Conservation (phyloP, 2,113 vertebrate species). For the Archocentrus centrarchus region DNA sequence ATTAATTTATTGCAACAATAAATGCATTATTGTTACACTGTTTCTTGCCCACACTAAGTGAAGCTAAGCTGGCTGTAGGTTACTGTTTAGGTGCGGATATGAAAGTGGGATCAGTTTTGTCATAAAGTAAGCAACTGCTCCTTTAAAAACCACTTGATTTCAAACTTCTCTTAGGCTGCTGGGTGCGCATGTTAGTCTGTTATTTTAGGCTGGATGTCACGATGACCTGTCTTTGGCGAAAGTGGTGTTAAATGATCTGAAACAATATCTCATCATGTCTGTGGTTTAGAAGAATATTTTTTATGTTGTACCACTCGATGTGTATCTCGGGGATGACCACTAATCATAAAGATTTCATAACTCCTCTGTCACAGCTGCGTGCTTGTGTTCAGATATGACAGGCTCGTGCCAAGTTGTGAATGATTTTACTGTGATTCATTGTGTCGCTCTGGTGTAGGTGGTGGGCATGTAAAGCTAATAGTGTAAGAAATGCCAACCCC, state of each 20-base stretch:
- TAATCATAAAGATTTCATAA: conserved; percentile 12
- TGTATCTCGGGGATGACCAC: conserved; percentile 24
- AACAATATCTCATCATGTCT: not conserved
- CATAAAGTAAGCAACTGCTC: not conserved
- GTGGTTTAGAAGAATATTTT: not conserved
- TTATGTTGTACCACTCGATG: not conserved
- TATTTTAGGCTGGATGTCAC: not conserved
- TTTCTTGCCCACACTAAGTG: not conserved
- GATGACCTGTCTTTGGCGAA: not conserved
- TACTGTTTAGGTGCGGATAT: not conserved
- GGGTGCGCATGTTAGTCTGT: not conserved
- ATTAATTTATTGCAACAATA: no score
- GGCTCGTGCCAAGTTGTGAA: conserved; percentile 53
- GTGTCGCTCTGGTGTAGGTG: conserved; percentile 17
- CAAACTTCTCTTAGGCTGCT: not conserved
- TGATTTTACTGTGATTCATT: conserved; percentile 28
- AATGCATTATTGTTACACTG: no score
- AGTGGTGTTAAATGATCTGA: not conserved
- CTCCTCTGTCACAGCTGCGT: not conserved
- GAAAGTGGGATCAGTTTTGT: not conserved
- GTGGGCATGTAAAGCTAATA: not conserved
- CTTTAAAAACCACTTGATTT: not conserved
- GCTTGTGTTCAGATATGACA: conserved; percentile 19
- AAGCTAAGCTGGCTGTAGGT: not conserved
- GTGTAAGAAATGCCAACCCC: not conserved